A percentile compares a stretch with the other conserved stretches of the same genome.
Evolutionary conservation across 2,888 invertebrate species (phyloP).

Genomic region (Leptinotarsa rubiginosa): DNA sequence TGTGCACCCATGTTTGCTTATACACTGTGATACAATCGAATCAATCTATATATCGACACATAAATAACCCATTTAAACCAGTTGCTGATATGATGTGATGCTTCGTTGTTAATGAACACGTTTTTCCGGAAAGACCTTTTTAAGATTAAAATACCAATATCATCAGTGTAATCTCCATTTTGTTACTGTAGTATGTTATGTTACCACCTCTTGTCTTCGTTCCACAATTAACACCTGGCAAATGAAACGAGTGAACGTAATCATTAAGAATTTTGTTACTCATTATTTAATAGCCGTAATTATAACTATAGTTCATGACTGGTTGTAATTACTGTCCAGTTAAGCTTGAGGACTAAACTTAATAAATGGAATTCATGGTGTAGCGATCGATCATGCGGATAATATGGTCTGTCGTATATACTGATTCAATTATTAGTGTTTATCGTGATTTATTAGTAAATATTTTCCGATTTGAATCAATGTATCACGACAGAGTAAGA

Average conservation of each 20-base stretch:
- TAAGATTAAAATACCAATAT: background rate
- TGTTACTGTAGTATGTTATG: background rate
- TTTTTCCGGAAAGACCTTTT: too few species aligned
- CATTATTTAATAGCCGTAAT: slow-evolving; percentile 12
- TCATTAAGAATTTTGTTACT: slow-evolving; percentile 11
- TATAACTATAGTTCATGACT: slow-evolving; percentile 11
- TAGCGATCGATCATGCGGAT: slow-evolving; percentile 14
- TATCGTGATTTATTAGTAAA: slow-evolving; percentile 12
- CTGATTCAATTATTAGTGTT: slow-evolving; percentile 4
- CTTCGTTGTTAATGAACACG: too few species aligned
- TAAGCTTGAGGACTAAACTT: slow-evolving; percentile 6
- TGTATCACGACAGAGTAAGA: background rate
- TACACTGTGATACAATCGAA: too few species aligned
- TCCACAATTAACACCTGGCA: slow-evolving; percentile 10
- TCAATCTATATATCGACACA: too few species aligned
- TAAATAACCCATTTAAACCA: too few species aligned
- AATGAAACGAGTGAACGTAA: slow-evolving; percentile 8
- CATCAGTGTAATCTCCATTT: background rate
- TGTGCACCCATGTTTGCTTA: too few species aligned
- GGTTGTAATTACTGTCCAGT: slow-evolving; percentile 16
- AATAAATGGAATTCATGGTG: slow-evolving; percentile 17
- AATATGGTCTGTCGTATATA: slow-evolving; percentile 18
- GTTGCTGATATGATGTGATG: too few species aligned
- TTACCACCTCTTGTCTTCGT: background rate
- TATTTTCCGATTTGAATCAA: slow-evolving; percentile 4